Evolutionary conservation across 2,113 vertebrate species (phyloP).

Genomic region (Tonatia bakeri): DNA sequence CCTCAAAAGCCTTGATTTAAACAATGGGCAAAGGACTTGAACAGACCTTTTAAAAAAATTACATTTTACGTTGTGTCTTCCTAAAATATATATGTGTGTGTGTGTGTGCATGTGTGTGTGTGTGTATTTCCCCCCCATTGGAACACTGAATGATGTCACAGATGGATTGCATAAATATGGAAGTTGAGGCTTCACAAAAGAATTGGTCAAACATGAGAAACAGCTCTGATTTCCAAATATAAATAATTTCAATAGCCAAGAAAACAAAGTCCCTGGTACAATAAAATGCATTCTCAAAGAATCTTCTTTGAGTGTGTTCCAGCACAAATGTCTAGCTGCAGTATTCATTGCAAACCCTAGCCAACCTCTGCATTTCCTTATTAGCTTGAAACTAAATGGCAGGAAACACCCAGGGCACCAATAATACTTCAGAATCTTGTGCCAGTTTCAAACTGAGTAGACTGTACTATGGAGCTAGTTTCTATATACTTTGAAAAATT

Average conservation of each 20-base stretch:
- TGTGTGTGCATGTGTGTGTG: too few relatives aligned
- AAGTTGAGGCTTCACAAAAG: conserved; percentile 16
- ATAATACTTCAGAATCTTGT: conserved; percentile 49
- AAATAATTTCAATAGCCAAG: conserved; percentile 42
- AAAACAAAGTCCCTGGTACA: conserved; percentile 36
- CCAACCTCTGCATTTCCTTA: conserved; percentile 67
- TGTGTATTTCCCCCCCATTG: background rate
- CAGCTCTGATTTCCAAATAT: conserved; percentile 42
- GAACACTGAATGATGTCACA: conserved; percentile 49
- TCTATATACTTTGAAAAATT: conserved; percentile 69
- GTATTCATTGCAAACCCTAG: conserved; percentile 45
- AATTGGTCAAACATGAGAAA: conserved; percentile 48
- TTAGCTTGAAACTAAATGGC: conserved; percentile 65
- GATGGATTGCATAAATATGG: conserved; percentile 37
- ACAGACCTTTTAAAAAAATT: background rate
- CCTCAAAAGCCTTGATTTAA: background rate
- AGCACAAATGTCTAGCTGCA: conserved; percentile 27
- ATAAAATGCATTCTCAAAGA: conserved; percentile 46
- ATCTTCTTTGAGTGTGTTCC: conserved; percentile 51
- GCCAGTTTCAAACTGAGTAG: conserved; percentile 60
- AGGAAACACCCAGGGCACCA: conserved; percentile 72
- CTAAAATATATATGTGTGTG: background rate
- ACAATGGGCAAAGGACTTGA: background rate
- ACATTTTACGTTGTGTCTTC: background rate
- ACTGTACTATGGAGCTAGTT: background rate